Percentiles rank a stretch among this genome's conserved stretches.
These are phyloP conservation scores for Hippoglossus stenolepis DNA, from an alignment of 2,113 vertebrate species.

Conservation along the genomic window DNA sequence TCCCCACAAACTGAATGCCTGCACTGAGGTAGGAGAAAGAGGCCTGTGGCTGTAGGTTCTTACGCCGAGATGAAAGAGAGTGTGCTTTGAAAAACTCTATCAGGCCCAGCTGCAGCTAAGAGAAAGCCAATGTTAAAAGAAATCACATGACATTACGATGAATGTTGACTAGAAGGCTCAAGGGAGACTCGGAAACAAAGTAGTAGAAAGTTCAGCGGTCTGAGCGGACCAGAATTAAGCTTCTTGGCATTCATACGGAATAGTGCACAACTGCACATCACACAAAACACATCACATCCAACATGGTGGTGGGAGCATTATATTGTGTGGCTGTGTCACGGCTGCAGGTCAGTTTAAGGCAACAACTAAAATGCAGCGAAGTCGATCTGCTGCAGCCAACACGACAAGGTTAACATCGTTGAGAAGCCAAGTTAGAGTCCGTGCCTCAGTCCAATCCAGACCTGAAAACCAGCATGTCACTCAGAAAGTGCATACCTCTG, in stretches of 20 bases:
- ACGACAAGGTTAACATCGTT: not conserved
- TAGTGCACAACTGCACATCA: not conserved
- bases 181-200: slow-evolving; percentile 1
- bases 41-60: slow-evolving; percentile 3
- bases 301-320: not conserved
- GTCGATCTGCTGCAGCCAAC: not conserved
- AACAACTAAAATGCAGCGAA: not conserved
- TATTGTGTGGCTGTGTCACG: not conserved
- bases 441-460: not conserved
- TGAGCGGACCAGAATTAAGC: not conserved
- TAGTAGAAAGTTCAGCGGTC: slow-evolving; percentile 1
- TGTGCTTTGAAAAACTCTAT: not conserved
- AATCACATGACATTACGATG: slow-evolving; percentile 32
- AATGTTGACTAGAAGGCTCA: slow-evolving; percentile 3
- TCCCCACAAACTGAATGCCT: slow-evolving; percentile 10
- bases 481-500: too few species aligned
- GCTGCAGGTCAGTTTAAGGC: not conserved
- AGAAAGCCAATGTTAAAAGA: slow-evolving; percentile 33
- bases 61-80: slow-evolving; percentile 5
- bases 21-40: not conserved
- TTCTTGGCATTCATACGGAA: not conserved
- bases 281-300: too few species aligned
- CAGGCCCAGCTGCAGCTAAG: slow-evolving; percentile 26
- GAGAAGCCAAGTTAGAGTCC: not conserved
- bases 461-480: not conserved